Base-by-base conservation (phyloP, 2,888 invertebrate species). In the Nemotelus nigrinus region DNA sequence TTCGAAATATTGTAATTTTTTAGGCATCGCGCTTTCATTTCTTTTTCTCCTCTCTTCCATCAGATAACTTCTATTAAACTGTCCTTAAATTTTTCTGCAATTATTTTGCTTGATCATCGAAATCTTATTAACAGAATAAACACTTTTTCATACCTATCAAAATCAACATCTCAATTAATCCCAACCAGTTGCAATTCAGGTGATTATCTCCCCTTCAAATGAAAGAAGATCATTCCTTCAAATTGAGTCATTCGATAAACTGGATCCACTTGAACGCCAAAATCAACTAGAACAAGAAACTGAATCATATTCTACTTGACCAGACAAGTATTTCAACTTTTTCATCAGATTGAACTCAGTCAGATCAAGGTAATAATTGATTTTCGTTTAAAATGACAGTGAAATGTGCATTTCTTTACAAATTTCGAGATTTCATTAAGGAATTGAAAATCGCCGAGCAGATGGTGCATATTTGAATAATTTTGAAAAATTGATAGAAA, bases 291-390 rank as follows among this genome's bases (percentile, higher is more conserved):
- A 4, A 6, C 4, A 58, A n/a, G 67, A 67, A 25, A 25, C 25
- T 25, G 25, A 25, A 25, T 25, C 25, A 25, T 25, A 25, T 25
- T 1, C 25, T 25, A 25, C 25, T 25, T 25, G 25, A 25, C 25
- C 25, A 25, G 25, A 67, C 67, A 47, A 45, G 67, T 67, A 47
- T 67, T 67, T 45, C 47, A 47, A 47, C 39, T n/a, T 8, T 25
- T 10, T n/a, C 25, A 25, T 10, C 8, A 6, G 25, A 58, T 58
- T 58, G 45, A 45, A 25, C 65, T 65, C 44, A 57, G 53, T 8
- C 10, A 55, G 71, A 71, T 71, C 71, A 71, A 71, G 71, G 71
- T 71, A 57, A 71, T 71, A 55, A 71, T 71, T 55, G 57, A 71
- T 71, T 71, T n/a, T 71, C 44, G 2, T 43, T 3, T 50, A 6